Conservation (phyloP, 2,797 vertebrate genomes). For the Falco cherrug region DNA sequence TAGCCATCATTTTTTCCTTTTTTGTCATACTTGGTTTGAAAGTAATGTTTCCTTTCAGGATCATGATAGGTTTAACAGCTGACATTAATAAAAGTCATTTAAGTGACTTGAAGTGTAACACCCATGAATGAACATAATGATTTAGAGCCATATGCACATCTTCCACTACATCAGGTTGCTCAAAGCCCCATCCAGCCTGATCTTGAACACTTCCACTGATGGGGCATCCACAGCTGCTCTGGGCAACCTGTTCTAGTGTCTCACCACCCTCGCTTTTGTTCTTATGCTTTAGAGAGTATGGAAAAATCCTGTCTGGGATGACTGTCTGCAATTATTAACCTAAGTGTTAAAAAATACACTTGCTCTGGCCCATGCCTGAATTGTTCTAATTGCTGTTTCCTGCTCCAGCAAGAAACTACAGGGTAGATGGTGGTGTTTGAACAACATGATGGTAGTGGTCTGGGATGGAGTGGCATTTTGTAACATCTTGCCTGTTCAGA, state of each 20-base stretch:
- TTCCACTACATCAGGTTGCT: not conserved
- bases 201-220: not conserved
- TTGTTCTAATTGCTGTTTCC: not conserved
- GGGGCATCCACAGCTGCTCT: not conserved
- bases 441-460: not conserved
- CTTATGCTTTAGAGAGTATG: not conserved
- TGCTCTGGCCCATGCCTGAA: not conserved
- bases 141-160: not conserved
- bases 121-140: not conserved
- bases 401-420: rapidly evolving
- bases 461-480: not conserved
- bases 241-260: not conserved
- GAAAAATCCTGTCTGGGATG: not conserved
- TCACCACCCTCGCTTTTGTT: not conserved
- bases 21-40: not conserved
- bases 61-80: not conserved
- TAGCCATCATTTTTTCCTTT: not conserved
- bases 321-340: not conserved
- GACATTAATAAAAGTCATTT: not conserved
- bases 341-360: not conserved
- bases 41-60: not conserved
- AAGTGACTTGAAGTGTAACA: not conserved
- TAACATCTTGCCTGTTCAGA: not conserved
- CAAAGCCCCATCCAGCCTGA: not conserved
- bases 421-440: not conserved